Conservation (phyloP, 1,140 invertebrate species). For the Mylabris phalerata region DNA sequence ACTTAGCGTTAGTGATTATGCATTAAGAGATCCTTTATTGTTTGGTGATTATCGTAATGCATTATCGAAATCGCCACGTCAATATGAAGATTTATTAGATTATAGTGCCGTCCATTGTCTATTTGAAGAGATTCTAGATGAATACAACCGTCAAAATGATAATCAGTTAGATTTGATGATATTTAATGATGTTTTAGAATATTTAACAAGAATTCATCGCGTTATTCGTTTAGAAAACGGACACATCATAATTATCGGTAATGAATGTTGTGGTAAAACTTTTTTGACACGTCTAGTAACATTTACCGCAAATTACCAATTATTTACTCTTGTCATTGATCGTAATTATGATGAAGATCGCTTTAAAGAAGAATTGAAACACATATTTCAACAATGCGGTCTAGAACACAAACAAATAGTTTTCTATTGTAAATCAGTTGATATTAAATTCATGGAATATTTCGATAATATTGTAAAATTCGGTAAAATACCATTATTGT, state of each 20-base stretch:
- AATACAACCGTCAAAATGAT: conserved; percentile 67
- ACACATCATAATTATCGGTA: conserved; percentile 77
- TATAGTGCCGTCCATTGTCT: conserved; percentile 78
- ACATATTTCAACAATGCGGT: conserved; percentile 66
- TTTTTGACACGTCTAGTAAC: conserved; percentile 63
- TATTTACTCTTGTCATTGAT: conserved; percentile 77
- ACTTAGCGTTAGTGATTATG: conserved; percentile 53
- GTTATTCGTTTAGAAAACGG: conserved; percentile 75
- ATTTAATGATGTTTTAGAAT: conserved; percentile 85
- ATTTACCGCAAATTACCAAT: conserved; percentile 68
- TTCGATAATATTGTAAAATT: conserved; percentile 87
- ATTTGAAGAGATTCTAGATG: conserved; percentile 82
- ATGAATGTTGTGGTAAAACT: conserved; percentile 79
- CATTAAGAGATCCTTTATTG: conserved; percentile 70
- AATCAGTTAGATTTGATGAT: conserved; percentile 70
- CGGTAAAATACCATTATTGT: conserved; percentile 73
- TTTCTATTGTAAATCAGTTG: conserved; percentile 77
- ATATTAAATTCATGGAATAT: conserved; percentile 80
- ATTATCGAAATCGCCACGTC: conserved; percentile 63
- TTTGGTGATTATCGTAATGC: conserved; percentile 81
- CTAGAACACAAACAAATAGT: conserved; percentile 70
- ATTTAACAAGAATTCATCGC: conserved; percentile 78
- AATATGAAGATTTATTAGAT: conserved; percentile 85
- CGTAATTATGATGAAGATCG: conserved; percentile 73
- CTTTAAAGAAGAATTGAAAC: conserved; percentile 82